Conservation (phyloP, 1,140 invertebrate species). For the Temnothorax curvispinosus region DNA sequence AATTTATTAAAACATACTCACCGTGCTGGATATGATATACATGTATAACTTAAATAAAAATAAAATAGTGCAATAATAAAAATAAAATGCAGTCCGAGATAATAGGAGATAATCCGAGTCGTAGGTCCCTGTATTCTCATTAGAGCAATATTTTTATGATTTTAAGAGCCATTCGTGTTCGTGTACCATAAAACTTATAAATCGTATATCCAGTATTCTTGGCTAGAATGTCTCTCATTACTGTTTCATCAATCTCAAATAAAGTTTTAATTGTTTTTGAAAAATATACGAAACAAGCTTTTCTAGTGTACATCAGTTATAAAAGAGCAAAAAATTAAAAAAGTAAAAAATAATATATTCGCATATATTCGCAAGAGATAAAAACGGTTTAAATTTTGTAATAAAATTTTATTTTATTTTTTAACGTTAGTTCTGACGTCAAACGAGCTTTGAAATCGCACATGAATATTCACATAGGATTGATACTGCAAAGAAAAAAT, state of each 20-base stretch:
- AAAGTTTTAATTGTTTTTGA: neutral
- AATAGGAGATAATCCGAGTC: conserved; percentile 1
- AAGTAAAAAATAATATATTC: neutral
- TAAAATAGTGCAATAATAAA: neutral
- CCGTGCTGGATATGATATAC: neutral
- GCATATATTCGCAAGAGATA: neutral
- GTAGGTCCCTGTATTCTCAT: neutral
- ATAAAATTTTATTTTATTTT: neutral
- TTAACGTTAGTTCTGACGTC: neutral
- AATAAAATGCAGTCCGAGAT: neutral
- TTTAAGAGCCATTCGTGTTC: neutral
- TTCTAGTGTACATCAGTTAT: neutral
- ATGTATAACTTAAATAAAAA: neutral
- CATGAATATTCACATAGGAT: neutral
- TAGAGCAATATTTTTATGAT: conserved; percentile 16
- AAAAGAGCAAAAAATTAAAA: neutral
- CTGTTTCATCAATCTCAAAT: conserved; percentile 14
- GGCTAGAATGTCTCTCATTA: neutral
- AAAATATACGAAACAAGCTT: neutral
- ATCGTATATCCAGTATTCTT: neutral
- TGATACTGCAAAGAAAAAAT: conserved; percentile 13
- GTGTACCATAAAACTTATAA: conserved; percentile 13
- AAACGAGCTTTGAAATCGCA: conserved; percentile 13
- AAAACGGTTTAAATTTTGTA: neutral
- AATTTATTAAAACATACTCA: neutral